Evolutionary conservation across 2,113 vertebrate genomes (phyloP), one percentile per base, ranked within the genome.

Genomic region (Jaculus jaculus): DNA sequence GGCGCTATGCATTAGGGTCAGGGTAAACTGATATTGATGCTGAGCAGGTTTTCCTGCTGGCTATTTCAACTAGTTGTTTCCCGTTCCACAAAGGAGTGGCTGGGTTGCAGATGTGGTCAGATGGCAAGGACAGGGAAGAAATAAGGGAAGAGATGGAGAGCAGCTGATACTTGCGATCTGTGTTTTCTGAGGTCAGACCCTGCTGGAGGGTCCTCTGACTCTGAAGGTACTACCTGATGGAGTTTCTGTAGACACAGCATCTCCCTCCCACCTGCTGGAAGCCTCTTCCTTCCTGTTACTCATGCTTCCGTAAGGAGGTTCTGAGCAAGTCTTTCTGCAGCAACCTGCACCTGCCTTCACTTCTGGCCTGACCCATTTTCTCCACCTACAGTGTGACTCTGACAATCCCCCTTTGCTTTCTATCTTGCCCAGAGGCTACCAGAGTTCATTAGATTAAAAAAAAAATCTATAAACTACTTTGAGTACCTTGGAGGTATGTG

Each of bases 371-470:
- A 97, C 96, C 94, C 92, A 95, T 93, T 97, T 97, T 96, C 90
- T 94, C 51, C 79, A 71, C 60, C 92, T 84, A 63, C 58, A 83
- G 13, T 26, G 86, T 93, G 92, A 84, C 92, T 96, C 82, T 95
- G 80, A 91, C 89, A 90, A 94, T 94, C 95, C 92, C 96, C 34
- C 80, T 94, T 92, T 82, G 82, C 79, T 96, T 92, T 92, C 68
- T 80, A 28, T 90, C 85, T 96, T 97, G 95, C 94, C 94, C 90
- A 93, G 94, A 95, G 95, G 95, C 96, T 97, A 77, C 88, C 87
- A 47, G 90, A 96, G 95, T 96, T 97, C 93, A 96, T 96, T 96
- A 97, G 97, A 96, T 97, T 97, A 34, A 77, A 51, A 96, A 34
- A 77, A 51, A 96, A 96, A 96, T 94, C 94, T 97, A 97, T 97